Conservation (phyloP, 2,113 vertebrate species). For the Stomatorhinus ivindoensis region DNA sequence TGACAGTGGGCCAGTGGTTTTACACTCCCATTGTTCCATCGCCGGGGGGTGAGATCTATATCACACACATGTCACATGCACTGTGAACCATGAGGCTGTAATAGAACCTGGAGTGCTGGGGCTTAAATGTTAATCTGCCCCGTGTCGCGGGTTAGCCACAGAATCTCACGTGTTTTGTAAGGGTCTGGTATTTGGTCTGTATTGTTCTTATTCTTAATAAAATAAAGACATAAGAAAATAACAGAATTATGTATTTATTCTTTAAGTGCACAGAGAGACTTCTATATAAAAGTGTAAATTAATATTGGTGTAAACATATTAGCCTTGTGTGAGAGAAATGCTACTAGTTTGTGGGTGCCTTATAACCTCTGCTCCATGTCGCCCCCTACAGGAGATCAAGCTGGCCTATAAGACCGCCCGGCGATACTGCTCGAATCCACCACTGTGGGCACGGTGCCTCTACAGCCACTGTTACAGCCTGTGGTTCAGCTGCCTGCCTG, state of each 20-base stretch:
- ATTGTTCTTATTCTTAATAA: neutral
- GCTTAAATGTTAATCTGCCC: neutral
- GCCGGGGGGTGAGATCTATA: neutral
- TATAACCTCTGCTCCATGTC: neutral
- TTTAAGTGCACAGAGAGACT: neutral
- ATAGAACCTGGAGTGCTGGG: neutral
- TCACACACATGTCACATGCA: neutral
- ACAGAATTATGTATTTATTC: neutral
- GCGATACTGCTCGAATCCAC: constrained; percentile 73
- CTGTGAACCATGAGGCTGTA: neutral
- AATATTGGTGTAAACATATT: neutral
- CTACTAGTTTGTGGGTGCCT: neutral
- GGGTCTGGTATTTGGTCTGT: neutral
- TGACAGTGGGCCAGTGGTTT: neutral
- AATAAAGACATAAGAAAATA: neutral
- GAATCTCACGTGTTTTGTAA: neutral
- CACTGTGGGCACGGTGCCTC: constrained; percentile 86
- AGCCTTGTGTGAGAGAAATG: neutral
- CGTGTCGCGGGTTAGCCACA: neutral
- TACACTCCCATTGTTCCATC: neutral
- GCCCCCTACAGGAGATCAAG: constrained; percentile 80
- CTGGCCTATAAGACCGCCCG: constrained; percentile 86
- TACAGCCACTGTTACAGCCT: constrained; percentile 93
- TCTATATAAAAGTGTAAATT: neutral
- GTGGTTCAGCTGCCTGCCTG: constrained; percentile 96